Base-by-base conservation (phyloP, 2,888 invertebrate species). In the Sisyra terminalis region DNA sequence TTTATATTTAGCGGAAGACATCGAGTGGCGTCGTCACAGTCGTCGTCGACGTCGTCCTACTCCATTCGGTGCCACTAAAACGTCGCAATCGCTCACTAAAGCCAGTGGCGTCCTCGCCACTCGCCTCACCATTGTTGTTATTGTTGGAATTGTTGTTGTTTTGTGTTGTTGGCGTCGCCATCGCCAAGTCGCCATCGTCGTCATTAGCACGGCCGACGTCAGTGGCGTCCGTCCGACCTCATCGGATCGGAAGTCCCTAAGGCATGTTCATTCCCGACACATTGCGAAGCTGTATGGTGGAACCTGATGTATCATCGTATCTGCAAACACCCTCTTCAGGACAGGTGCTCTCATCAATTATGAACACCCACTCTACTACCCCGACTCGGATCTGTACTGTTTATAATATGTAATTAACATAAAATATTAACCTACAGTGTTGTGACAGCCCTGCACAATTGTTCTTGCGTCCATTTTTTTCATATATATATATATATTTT, bases 281-380 rank as follows among this genome's bases (percentile, higher is more conserved):
- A 59, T 74, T 86, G 71, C 80, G 86, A 74, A 85, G 85, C 83
- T 87, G 86, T 77, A 87, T 87, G 87, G 86, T 87, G 78, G 87
- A 87, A 79, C 79, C 79, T 69, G 87, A 87, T 83, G 87, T 87
- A 69, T 84, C 87, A 67, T 85, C 86, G 66, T 88, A 87, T 75
- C 80, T 87, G 63, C 87, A 87, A 76, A 85, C 87, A 72, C 86
- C 87, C 73, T 86, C 87, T 73, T 84, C 87, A 73, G 86, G 87
- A 79, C 87, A 88, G 87, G 87, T 87, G 76, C 73, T 60, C 61
- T 60, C 45, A 57, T 56, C 13, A 17, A 43, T 13, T 36, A 15
- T 24, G 15, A 29, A 15, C 18, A 40, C 38, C 44, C 18, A 41
- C 35, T 31, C 16, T 24, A 16, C 14, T 37, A 35, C 29, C 30